Evolutionary conservation across 53 echinoderm and acorn worm species (phyloP).

Genomic region (Temnopleurus reevesii): DNA sequence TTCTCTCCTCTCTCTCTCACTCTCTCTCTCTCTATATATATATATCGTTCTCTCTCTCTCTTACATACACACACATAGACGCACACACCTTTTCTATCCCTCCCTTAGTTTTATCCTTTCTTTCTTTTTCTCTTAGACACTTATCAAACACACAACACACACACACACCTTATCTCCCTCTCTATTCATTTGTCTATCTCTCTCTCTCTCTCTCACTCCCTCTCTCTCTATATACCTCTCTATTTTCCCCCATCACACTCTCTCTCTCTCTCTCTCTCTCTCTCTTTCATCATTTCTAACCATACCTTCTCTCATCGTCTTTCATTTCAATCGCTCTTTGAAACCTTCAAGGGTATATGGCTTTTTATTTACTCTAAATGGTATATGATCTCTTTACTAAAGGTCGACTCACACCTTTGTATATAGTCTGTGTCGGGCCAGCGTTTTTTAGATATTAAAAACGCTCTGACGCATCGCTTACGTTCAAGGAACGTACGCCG

Average conservation of each 20-base stretch:
- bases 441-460: too few relatives aligned
- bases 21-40: background rate
- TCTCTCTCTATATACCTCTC: background rate
- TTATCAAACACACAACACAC: too few relatives aligned
- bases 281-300: background rate
- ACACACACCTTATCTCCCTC: background rate
- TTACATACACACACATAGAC: too few relatives aligned
- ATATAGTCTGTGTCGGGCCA: background rate
- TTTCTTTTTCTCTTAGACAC: background rate
- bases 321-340: background rate
- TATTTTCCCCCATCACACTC: background rate
- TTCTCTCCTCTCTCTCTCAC: background rate
- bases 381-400: background rate
- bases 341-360: background rate
- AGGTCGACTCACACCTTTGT: background rate
- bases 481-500: too few relatives aligned
- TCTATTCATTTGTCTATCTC: background rate
- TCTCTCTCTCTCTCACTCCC: background rate
- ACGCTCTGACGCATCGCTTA: too few relatives aligned
- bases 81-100: background rate
- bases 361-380: background rate
- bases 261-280: slow-evolving; percentile 2
- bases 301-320: background rate
- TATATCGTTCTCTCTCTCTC: background rate
- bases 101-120: background rate